phyloP scores from a whole-genome alignment of 2,113 vertebrate genomes.

The Cyprinodon brontotheroides region DNA sequence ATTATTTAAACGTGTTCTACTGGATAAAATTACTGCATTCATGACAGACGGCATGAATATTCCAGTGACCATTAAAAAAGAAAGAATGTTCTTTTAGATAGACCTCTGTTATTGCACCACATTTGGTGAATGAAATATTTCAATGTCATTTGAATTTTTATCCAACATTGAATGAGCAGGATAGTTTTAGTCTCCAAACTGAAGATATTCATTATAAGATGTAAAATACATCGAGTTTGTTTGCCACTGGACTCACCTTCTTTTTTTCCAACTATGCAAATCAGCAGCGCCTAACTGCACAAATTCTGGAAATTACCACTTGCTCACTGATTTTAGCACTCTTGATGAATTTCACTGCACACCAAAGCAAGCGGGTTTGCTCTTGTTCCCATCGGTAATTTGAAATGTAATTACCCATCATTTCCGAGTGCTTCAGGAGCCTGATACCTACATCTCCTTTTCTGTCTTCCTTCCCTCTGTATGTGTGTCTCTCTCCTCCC shows the following conservation, averaged over 20 bases:
- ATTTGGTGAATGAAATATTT: background rate
- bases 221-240: slow-evolving; percentile 33
- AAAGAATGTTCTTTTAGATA: background rate
- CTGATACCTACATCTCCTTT: slow-evolving; percentile 66
- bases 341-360: slow-evolving; percentile 58
- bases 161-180: background rate
- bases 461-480: slow-evolving; percentile 30
- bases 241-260: slow-evolving; percentile 38
- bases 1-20: too few species aligned
- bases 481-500: slow-evolving; percentile 25
- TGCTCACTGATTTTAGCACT: slow-evolving; percentile 45
- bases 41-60: background rate
- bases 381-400: slow-evolving; percentile 70
- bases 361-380: slow-evolving; percentile 60
- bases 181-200: background rate
- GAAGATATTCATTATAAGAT: slow-evolving; percentile 5
- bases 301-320: slow-evolving; percentile 53
- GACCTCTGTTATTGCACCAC: background rate
- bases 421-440: slow-evolving; percentile 71
- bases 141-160: background rate
- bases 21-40: too few species aligned
- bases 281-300: slow-evolving; percentile 46
- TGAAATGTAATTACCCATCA: slow-evolving; percentile 76
- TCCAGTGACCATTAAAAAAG: background rate
- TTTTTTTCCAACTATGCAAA: slow-evolving; percentile 62